A percentile compares a stretch with the other conserved stretches of the same genome.
Evolutionary conservation across 2,797 vertebrate species (phyloP).

Genomic region (Sebastes dallii): DNA sequence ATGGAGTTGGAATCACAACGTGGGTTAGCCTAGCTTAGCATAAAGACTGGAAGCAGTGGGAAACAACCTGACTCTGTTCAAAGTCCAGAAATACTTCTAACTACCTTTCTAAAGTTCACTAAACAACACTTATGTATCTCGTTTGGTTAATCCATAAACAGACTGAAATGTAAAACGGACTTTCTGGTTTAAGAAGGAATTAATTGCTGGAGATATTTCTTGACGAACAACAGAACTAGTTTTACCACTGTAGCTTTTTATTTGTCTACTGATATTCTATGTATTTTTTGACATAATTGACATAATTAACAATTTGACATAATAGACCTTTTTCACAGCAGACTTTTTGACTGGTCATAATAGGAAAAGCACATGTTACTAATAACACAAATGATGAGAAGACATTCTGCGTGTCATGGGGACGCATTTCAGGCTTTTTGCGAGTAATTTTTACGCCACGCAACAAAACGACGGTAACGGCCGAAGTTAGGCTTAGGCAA

Average conservation of each 20-base stretch:
- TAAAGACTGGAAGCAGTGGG: not conserved
- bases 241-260: not conserved
- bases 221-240: not conserved
- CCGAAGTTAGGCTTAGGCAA: too few species aligned
- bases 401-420: too few species aligned
- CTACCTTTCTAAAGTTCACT: not conserved
- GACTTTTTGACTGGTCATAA: too few species aligned
- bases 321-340: too few species aligned
- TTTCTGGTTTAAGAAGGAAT: not conserved
- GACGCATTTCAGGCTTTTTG: too few species aligned
- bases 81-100: not conserved
- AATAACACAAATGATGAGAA: too few species aligned
- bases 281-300: too few species aligned
- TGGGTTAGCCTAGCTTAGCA: slow-evolving; percentile 8
- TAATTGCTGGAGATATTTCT: not conserved
- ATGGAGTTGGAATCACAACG: not conserved
- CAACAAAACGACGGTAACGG: too few species aligned
- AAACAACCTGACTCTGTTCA: not conserved
- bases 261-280: too few species aligned
- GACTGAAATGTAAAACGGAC: not conserved
- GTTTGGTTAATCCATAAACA: not conserved
- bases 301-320: too few species aligned
- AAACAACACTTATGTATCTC: not conserved
- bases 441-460: too few species aligned
- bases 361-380: too few species aligned